Percentiles rank a stretch among this genome's conserved stretches.
Conservation (phyloP, 92 coral and sea anemone genomes). For the Ricordea florida region DNA sequence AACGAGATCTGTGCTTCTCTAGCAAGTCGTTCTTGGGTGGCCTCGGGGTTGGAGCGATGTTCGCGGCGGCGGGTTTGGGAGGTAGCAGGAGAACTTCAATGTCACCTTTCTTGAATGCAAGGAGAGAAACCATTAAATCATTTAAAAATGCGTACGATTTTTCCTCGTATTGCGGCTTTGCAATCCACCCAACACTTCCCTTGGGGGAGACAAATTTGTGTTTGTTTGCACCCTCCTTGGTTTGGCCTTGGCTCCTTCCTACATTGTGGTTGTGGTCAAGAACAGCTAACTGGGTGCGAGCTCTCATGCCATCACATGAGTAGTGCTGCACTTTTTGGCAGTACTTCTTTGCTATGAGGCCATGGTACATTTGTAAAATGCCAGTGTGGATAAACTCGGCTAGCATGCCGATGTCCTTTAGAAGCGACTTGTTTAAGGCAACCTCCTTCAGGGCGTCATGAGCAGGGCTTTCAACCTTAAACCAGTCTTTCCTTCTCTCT, state of each 20-base stretch:
- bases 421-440: not conserved
- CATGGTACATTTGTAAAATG: not conserved
- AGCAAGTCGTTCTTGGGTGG: too few species aligned
- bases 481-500: not conserved
- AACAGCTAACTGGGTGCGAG: not conserved
- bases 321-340: conserved; percentile 3
- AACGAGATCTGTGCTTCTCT: too few species aligned
- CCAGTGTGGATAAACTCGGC: not conserved
- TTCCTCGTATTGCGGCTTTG: too few species aligned
- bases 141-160: too few species aligned
- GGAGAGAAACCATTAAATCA: too few species aligned
- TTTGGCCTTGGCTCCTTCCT: not conserved
- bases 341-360: conserved; percentile 11
- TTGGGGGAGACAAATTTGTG: conserved; percentile 1
- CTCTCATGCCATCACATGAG: not conserved
- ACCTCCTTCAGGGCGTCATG: not conserved
- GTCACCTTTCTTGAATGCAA: too few species aligned
- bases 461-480: not conserved
- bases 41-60: too few species aligned
- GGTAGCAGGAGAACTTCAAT: too few species aligned
- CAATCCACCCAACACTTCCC: too few species aligned
- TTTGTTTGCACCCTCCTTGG: not conserved
- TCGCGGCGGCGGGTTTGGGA: too few species aligned
- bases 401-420: not conserved
- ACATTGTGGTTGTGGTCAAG: not conserved